Base-by-base conservation (phyloP, 64 coral and sea anemone species). In the Acropora tenuis region DNA sequence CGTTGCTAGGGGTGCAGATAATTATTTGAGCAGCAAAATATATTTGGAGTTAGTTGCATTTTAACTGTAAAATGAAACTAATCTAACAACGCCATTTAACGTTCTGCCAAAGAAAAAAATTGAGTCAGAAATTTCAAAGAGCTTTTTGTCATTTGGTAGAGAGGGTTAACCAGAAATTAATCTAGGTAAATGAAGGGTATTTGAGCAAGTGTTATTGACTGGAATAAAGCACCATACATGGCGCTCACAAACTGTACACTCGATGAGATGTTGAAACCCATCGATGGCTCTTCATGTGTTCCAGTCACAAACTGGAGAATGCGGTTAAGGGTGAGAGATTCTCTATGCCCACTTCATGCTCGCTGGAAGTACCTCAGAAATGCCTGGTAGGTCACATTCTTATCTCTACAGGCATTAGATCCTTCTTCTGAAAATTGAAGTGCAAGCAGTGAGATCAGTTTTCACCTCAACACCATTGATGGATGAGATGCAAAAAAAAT, bases 21-120 rank as follows among this genome's bases (percentile, higher is more conserved):
- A 8, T 53, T 53, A 53, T 53, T 53, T 53, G 5, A 53, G 50
- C 50, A 53, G 8, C 50, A 53, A 53, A 53, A 53, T 53, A 53
- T 53, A 53, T 0, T 53, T 53, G 0, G 50, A 53, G 50, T 53
- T 53, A 53, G 50, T 4, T 53, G 50, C 50, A 53, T 8, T 53
- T 53, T 53, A 53, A 53, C 50, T 0, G 50, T 53, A 4, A 53
- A 53, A 53, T 53, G 50, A 53, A 53, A 53, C 50, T 6, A 53
- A 53, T 53, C 50, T 53, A 0, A 53, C 50, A 53, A 53, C 50
- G 5, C 50, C 50, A 53, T 6, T 4, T 90, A 80, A 93, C 15
- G 30, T 55, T 84, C 77, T 94, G n/a, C 92, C 92, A 94, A 94
- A 94, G 78, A 89, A 94, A 18, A 69, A 86, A 94, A 78, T 94